Evolutionary conservation across 2,113 vertebrate genomes (phyloP), one percentile per base, ranked within the genome.

Genomic region (Spheniscus mendiculus): DNA sequence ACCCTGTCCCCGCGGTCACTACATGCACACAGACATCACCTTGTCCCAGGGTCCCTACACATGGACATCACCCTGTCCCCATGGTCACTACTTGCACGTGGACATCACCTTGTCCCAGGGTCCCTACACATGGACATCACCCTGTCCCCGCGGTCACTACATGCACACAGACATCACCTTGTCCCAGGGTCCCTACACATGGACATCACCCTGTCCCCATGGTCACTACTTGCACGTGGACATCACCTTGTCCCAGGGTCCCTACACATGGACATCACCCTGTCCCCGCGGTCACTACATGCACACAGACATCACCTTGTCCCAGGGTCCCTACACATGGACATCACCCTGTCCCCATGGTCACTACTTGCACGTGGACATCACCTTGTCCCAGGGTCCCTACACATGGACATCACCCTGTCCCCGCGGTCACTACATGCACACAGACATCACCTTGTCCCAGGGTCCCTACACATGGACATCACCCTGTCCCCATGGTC

Each of bases 261-360:
- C 9, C 62, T 5, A 3, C 30, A 21, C 23, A 5, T 0, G 2
- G 36, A 5, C 6, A n/a, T n/a, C n/a, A n/a, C 44, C 6, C 15
- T 34, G 27, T 56, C 29, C 47, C 40, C 18, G 12, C 1, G 25
- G 29, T 30, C n/a, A 11, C 62, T 5, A 2, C 27, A 19, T 12
- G 2, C 30, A 21, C 20, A 4, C 0, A 2, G 36, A 5, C 6
- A 3, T 40, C 44, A 34, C 16, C 32, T 17, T n/a, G 25, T 70
- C 36, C 72, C 53, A 19, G 0, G 27, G 14, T 16, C 49, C 16
- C 32, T 5, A 4, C 15, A 14, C 27, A 10, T 6, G 4, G 42
- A 40, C 3, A 5, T 45, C 45, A 40, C 36, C 21, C 10, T 38
- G 27, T 27, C 27, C 53, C 53, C 14, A 6, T 4, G 44, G n/a